Base-by-base conservation (phyloP, 2,797 vertebrate genomes). In the Platyrinchus mystaceus region DNA sequence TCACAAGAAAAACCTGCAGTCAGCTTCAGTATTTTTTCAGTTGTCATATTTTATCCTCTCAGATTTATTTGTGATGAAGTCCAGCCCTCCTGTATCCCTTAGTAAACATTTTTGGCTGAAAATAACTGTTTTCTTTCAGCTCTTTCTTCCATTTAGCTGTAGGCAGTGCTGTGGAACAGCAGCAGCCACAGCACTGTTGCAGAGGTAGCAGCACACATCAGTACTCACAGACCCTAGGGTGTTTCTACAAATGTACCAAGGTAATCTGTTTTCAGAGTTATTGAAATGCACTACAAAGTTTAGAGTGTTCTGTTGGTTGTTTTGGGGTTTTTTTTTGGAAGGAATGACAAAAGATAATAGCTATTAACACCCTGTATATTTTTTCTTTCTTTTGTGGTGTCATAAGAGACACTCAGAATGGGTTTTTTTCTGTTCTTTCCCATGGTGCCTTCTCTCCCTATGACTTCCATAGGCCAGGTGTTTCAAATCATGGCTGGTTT, bases 261-360 rank as follows among this genome's bases (percentile, higher is more conserved):
- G 68, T 67, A 96, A 96, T 89, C 64, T 87, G n/a, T 91, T 96
- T 89, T 94, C 75, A 92, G 87, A 92, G 79, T 87, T 93, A 92
- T 26, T 90, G 74, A 95, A 95, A 97, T 62, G 76, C 44, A 59
- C 56, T 76, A 93, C 39, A 94, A 95, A 96, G 84, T 92, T 69
- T 16, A 93, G 95, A 93, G 76, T 32, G 74, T 32, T 43, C 18
- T 43, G 41, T 41, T 41, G 41, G 10, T 8, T 7, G 56, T 88
- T 91, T 85, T 80, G n/a, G 41, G 20, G 22, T 46, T 10, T 50
- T 50, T 50, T 52, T 93, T 60, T 89, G 47, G 87, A 91, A 94
- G 56, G 11, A 84, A 8, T 87, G 71, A 87, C 37, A 96, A 95
- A 96, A 94, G 16, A 75, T 59, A 58, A 58, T 1, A 93, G 66